A percentile compares a stretch with the other conserved stretches of the same genome.
phyloP scores from a whole-genome alignment of 2,113 vertebrate species.

The Cryptomyrus ogoouensis region DNA sequence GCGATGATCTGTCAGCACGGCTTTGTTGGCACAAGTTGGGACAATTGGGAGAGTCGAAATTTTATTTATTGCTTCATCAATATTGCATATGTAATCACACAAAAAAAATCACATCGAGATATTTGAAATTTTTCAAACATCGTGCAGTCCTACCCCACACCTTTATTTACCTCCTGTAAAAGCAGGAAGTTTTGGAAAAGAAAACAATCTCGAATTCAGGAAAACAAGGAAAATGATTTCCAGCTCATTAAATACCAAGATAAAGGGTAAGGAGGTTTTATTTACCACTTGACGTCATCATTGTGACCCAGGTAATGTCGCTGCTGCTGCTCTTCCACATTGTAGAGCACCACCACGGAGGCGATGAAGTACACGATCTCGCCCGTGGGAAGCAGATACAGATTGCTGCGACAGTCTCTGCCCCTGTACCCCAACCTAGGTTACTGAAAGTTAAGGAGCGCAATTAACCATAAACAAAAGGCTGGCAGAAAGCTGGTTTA shows the following conservation, averaged over 20 bases:
- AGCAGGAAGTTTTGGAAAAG: background rate
- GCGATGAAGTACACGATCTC: constrained; percentile 88
- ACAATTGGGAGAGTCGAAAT: background rate
- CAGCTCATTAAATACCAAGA: background rate
- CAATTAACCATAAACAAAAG: background rate
- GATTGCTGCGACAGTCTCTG: constrained; percentile 79
- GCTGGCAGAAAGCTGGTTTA: background rate
- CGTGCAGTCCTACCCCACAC: background rate
- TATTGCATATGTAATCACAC: background rate
- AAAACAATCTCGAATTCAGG: too few relatives aligned
- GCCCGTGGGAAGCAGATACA: constrained; percentile 81
- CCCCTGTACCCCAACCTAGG: constrained; percentile 81
- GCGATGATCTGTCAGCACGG: background rate
- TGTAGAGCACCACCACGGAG: constrained; percentile 80
- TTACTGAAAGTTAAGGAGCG: constrained; percentile 24
- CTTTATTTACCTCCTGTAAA: background rate
- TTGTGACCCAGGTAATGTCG: constrained; percentile 87
- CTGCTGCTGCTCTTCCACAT: constrained; percentile 79
- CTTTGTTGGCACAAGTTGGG: background rate
- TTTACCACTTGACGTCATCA: constrained; percentile 86
- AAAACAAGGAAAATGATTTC: background rate
- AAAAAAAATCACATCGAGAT: background rate
- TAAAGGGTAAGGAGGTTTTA: background rate
- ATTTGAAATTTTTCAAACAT: background rate
- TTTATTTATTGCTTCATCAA: background rate